These are phyloP conservation scores for Rhadina sibilatrix DNA, from an alignment of 2,113 vertebrate genomes.

Conservation along the genomic window DNA sequence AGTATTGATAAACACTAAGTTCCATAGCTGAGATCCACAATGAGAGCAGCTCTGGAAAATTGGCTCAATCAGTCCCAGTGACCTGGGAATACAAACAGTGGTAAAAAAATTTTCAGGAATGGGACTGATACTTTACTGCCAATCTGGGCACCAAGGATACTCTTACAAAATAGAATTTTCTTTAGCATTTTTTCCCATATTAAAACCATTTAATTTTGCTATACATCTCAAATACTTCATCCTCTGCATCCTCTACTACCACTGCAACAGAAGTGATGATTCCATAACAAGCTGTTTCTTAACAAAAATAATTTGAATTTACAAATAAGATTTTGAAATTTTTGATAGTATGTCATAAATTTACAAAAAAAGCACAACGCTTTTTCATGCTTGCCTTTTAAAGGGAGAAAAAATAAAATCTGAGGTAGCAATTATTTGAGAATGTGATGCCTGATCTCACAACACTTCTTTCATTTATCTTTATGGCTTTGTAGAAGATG, in stretches of 20 bases:
- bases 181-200: background rate
- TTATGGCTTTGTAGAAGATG: constrained; percentile 71
- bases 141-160: background rate
- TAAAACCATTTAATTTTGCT: background rate
- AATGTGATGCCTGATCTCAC: background rate
- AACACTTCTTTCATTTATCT: constrained; percentile 34
- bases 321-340: background rate
- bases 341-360: background rate
- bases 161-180: background rate
- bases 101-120: background rate
- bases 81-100: background rate
- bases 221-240: background rate
- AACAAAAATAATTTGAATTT: background rate
- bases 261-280: background rate
- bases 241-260: background rate
- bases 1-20: background rate
- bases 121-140: background rate
- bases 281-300: background rate
- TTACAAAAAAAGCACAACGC: background rate
- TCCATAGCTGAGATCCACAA: background rate
- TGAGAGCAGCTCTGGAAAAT: background rate
- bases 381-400: constrained; percentile 35
- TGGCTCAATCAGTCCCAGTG: background rate
- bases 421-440: constrained; percentile 68
- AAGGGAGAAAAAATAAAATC: background rate